Evolutionary conservation across 1,140 invertebrate species (phyloP), one percentile per base, ranked within the genome.

Genomic region (Venturia canescens): DNA sequence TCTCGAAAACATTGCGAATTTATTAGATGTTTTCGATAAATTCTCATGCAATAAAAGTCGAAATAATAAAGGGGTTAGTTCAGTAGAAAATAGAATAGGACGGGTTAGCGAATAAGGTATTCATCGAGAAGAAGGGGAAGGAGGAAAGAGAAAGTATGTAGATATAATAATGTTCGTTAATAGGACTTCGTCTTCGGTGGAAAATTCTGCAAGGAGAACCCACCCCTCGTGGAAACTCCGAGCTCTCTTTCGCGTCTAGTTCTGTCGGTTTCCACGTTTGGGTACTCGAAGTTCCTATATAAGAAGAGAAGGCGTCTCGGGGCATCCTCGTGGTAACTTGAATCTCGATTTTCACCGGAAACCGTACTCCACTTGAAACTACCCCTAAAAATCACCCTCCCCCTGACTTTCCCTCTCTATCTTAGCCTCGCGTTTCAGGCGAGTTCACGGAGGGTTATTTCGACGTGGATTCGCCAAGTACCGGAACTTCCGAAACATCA

Each of bases 331-430:
- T n/a, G 16, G 23, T 72, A 72, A 50, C 70, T 72, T 72, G 70
- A 50, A 50, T 72, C 70, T 50, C 70, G 70, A 72, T 72, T 72
- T 50, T 21, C 70, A 72, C n/a, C 70, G 29, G 21, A 72, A 72
- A 27, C 34, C 38, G 1, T 72, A 57, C 21, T 21, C 53, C 3
- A n/a, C 53, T 23, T 57, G 18, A 23, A 57, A 57, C 38, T 44
- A 44, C 38, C 38, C 38, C 38, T 44, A 44, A 44, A 44, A 44
- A 44, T 44, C 38, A 44, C 11, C 38, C 38, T 11, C 38, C 38
- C 13, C 53, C 4, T 11, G 0, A 2, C 48, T 38, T 5, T 15
- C 75, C 50, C 53, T 31, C 31, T 53, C 23, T 82, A 48, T 34
- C 26, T 57, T 9, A 16, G 21, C 48, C 34, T 53, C 31, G 66